Base-by-base conservation (phyloP, 1,140 invertebrate genomes). In the Cheumatopsyche charites region DNA sequence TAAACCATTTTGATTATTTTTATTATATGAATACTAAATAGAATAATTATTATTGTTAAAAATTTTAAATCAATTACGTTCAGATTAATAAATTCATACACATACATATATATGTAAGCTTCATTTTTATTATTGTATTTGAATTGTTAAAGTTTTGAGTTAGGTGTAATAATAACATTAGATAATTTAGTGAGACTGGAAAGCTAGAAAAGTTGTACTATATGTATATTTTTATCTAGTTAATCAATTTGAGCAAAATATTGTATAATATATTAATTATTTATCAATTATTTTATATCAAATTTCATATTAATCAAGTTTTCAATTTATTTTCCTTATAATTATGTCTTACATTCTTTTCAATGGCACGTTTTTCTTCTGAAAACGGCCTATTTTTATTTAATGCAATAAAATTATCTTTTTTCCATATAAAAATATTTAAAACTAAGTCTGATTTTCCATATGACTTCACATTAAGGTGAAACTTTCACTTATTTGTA, bases 221-320 rank as follows among this genome's bases (percentile, higher is more conserved):
- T 47, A 67, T 67, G 63, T 67, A 67, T 67, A 67, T 67, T 65
- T 65, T 47, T 47, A 47, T 36, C 29, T 36, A 63, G 29, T 19
- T 19, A 63, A 42, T 63, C 15, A 63, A 63, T 43, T 42, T 17
- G 6, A 63, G 15, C 23, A 29, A 23, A 63, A 63, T 5, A 21
- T 62, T 21, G 26, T 62, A 36, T n/a, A 65, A 65, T 43, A 65
- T 36, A 42, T 36, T 42, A 1, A 45, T 21, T 17, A 42, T 43
- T 21, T 65, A 17, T 42, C 21, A 12, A 21, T 62, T 62, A 25
- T 63, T 36, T 63, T 65, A 19, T 65, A n/a, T 65, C 4, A 21
- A 42, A 15, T n/a, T 9, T 43, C 29, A 65, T 23, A 21, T 65
- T 45, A 12, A 6, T 65, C 17, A n/a, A 17, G 21, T 26, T 26